Base-by-base conservation (phyloP, 92 coral and sea anemone genomes). In the Heliopora coerulea region DNA sequence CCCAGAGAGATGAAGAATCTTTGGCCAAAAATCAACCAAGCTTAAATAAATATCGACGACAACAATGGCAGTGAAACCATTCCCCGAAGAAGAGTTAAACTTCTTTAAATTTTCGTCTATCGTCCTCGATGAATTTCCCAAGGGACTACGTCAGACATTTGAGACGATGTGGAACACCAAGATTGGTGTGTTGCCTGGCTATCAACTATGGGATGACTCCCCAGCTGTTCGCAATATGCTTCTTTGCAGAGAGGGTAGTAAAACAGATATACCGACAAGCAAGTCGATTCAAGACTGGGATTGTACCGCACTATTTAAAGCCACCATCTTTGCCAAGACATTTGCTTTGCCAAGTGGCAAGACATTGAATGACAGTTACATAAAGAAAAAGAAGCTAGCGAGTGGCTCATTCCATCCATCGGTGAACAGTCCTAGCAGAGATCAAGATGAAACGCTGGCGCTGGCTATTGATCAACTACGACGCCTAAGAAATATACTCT, bases 151-250 rank as follows among this genome's bases (percentile, higher is more conserved):
- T 8, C 76, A 84, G 25, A 80, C 77, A 6, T 85, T 85, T 19
- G 40, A 46, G 42, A 42, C 80, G 10, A 58, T 85, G 86, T 85
- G 89, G 89, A 65, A 85, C 80, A 81, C 42, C 65, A 68, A 49
- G 58, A 14, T 59, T 62, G 83, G 79, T 31, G 3, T 34, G 18
- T 61, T 32, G 24, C 83, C 83, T 7, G 80, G 83, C 18, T 30
- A n/a, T 8, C 83, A 75, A 56, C 83, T 46, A 0, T 85, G 89
- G 86, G 89, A 85, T 62, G 89, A 85, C 61, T 85, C 86, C 12
- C 5, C 28, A 30, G 79, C 48, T 0, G 89, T 81, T 19, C 59
- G 89, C 24, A 85, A 78, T 30, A 19, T 80, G 56, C 58, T 77
- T 49, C 59, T 42, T 0, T 1, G 29, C 29, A 19, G 37, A 11